Evolutionary conservation across 2,888 invertebrate species (phyloP).

Genomic region (Synergus umbraculus): DNA sequence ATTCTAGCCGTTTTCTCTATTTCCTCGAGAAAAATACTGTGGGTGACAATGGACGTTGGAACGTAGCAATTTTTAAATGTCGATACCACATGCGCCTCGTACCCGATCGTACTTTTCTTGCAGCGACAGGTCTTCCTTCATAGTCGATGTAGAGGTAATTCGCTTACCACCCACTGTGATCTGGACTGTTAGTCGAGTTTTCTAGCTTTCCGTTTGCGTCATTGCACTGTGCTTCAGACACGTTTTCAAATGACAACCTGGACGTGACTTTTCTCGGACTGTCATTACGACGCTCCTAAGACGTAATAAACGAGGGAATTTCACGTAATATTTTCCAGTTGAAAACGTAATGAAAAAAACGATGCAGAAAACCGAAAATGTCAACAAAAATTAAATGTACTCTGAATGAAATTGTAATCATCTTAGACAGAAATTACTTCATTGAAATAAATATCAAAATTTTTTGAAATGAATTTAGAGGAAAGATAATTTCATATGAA

Average conservation of each 20-base stretch:
- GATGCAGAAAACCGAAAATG: background rate
- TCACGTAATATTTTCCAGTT: background rate
- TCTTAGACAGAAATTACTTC: background rate
- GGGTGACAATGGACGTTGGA: conserved; percentile 69
- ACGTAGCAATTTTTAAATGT: conserved; percentile 73
- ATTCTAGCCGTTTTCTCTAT: background rate
- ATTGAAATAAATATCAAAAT: background rate
- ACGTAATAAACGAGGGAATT: background rate
- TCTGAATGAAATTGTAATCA: background rate
- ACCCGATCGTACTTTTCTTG: conserved; percentile 46
- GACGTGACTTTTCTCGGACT: conserved; percentile 42
- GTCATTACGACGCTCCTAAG: background rate
- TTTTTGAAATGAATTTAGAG: too few species aligned
- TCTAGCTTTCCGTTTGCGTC: conserved; percentile 42
- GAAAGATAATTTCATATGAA: too few species aligned
- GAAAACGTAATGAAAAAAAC: background rate
- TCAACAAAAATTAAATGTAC: background rate
- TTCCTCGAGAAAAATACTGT: conserved; percentile 36
- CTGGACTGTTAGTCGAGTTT: conserved; percentile 48
- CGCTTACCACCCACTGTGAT: conserved; percentile 55
- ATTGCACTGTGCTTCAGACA: conserved; percentile 44
- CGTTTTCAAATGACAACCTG: conserved; percentile 40
- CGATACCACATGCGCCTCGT: conserved; percentile 68
- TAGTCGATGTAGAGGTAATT: conserved; percentile 57
- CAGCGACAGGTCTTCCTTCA: conserved; percentile 44